Conservation (phyloP, 2,888 invertebrate genomes). For the Eristalis pertinax region DNA sequence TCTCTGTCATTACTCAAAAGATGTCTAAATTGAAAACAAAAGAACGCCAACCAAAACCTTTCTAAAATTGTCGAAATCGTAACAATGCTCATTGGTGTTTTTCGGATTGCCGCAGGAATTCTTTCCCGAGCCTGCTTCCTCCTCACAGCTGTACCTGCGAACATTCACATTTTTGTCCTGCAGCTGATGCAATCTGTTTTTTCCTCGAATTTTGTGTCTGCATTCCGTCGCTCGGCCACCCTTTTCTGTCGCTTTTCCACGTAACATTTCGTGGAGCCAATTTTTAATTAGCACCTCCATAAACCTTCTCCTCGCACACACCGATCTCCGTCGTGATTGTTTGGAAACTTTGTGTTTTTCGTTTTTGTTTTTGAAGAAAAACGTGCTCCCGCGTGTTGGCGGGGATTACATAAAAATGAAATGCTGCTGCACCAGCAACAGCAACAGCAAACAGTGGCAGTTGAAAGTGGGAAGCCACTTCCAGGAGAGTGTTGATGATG, state of each 20-base stretch:
- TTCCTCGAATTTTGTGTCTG: neutral
- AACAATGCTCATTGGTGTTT: too few species aligned
- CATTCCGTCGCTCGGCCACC: neutral
- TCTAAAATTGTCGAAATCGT: too few species aligned
- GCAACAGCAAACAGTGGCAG: neutral
- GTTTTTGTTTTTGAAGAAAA: neutral
- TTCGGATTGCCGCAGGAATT: too few species aligned
- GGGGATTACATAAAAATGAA: constrained; percentile 20
- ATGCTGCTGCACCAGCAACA: neutral
- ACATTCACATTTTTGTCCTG: neutral
- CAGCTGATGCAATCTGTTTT: neutral
- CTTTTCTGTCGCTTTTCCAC: neutral
- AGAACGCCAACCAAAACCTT: too few species aligned
- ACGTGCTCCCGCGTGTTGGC: constrained; percentile 24
- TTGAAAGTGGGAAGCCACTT: neutral
- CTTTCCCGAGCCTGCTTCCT: neutral
- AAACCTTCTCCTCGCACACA: neutral
- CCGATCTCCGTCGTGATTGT: neutral
- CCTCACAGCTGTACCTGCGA: neutral
- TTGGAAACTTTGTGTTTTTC: constrained; percentile 8
- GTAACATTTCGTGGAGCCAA: neutral
- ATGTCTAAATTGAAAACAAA: too few species aligned
- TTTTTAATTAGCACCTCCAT: constrained; percentile 21
- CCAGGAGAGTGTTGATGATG: neutral
- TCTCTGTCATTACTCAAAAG: too few species aligned